Percentiles rank a stretch among this genome's conserved stretches.
phyloP scores from a whole-genome alignment of 2,888 invertebrate genomes.

The Bugula neritina region DNA sequence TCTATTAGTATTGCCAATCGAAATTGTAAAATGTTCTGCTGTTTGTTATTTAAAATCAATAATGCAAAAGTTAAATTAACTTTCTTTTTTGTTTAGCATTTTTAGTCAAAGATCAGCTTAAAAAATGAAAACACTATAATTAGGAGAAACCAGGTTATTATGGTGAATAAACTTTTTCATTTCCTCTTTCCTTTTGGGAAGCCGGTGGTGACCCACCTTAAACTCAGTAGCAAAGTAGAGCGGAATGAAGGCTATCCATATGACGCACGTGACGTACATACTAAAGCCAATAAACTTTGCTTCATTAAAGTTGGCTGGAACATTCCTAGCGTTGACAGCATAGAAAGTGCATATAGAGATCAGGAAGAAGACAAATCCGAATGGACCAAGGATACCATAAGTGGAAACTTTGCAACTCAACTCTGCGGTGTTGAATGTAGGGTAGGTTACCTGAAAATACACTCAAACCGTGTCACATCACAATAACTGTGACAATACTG shows the following conservation, averaged over 20 bases:
- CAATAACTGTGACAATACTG: too few relatives aligned
- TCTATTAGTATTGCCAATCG: too few relatives aligned
- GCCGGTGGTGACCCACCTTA: background rate
- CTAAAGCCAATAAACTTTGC: constrained; percentile 76
- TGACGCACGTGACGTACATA: constrained; percentile 97
- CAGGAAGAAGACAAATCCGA: constrained; percentile 67
- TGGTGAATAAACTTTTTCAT: too few relatives aligned
- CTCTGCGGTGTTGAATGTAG: constrained; percentile 39
- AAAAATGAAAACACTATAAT: too few relatives aligned
- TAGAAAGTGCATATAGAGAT: constrained; percentile 83
- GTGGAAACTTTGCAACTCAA: constrained; percentile 63
- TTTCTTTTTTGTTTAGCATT: too few relatives aligned
- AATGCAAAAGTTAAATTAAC: too few relatives aligned
- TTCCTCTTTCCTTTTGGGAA: too few relatives aligned
- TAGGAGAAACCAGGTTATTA: too few relatives aligned
- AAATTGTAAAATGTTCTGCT: too few relatives aligned
- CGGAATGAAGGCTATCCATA: constrained; percentile 96
- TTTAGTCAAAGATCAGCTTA: too few relatives aligned
- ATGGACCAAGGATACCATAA: constrained; percentile 68
- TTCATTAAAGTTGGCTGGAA: constrained; percentile 95
- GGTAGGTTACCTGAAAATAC: background rate
- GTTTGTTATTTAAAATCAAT: too few relatives aligned
- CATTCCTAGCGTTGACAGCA: constrained; percentile 71
- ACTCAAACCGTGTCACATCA: too few relatives aligned
- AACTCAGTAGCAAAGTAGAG: constrained; percentile 81